Conservation (phyloP, 2,888 invertebrate genomes). For the Octodonta nipae region DNA sequence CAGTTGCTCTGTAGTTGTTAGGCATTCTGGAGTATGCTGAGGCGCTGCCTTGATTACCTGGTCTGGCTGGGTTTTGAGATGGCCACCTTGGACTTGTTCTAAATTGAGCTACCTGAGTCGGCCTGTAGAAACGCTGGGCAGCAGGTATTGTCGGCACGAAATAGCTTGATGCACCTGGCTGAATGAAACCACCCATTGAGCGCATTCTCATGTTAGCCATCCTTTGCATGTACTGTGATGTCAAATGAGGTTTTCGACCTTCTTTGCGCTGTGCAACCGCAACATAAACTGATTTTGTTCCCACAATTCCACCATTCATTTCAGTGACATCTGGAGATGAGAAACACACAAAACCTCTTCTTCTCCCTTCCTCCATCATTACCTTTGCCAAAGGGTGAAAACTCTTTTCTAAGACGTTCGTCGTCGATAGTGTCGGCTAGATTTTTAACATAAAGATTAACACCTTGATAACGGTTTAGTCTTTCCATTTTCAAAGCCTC, state of each 20-base stretch:
- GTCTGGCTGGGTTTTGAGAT: constrained; percentile 65
- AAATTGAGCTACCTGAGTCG: constrained; percentile 79
- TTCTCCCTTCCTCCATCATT: constrained; percentile 85
- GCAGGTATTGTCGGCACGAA: constrained; percentile 86
- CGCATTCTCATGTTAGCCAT: constrained; percentile 91
- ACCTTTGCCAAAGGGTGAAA: constrained; percentile 73
- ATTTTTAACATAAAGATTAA: constrained; percentile 97
- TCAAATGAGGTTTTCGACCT: constrained; percentile 93
- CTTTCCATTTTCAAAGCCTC: constrained; percentile 89
- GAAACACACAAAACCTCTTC: constrained; percentile 97
- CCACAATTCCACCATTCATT: constrained; percentile 95
- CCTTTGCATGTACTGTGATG: constrained; percentile 96
- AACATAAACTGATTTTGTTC: constrained; percentile 93
- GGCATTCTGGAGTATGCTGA: constrained; percentile 61
- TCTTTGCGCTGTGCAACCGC: constrained; percentile 98
- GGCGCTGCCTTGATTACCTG: constrained; percentile 40
- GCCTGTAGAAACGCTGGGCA: constrained; percentile 79
- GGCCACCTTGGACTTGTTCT: constrained; percentile 82
- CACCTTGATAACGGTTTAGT: constrained; percentile 77
- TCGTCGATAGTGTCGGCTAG: constrained; percentile 96
- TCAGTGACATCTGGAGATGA: constrained; percentile 94
- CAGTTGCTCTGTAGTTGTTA: constrained; percentile 29
- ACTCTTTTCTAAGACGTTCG: constrained; percentile 87
- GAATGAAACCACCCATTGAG: constrained; percentile 79
- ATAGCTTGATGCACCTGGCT: constrained; percentile 65